These are phyloP conservation scores for Anser brachyrhynchus DNA, from an alignment of 2,113 vertebrate genomes.

Conservation along the genomic window DNA sequence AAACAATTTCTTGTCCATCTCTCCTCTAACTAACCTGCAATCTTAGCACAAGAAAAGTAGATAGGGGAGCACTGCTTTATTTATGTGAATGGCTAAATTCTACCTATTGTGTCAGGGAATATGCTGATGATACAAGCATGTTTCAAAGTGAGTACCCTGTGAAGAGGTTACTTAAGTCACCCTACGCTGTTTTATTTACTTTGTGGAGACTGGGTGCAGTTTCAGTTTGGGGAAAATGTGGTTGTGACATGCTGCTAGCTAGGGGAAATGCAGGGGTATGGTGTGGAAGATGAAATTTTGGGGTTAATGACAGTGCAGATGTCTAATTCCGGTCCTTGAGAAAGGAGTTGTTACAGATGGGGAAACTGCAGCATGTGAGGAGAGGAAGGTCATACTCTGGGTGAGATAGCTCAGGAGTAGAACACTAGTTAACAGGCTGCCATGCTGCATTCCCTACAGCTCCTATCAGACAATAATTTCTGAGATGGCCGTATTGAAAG, in stretches of 20 bases:
- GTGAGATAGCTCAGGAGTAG: neutral
- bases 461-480: neutral
- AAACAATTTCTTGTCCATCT: neutral
- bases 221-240: neutral
- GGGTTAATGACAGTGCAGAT: neutral
- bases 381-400: neutral
- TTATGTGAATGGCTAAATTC: neutral
- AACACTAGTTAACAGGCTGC: neutral
- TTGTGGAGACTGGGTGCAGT: neutral
- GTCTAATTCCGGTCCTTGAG: neutral
- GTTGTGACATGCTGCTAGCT: neutral
- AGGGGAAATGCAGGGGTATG: neutral
- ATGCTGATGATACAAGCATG: neutral
- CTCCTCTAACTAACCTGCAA: neutral
- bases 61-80: neutral
- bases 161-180: neutral
- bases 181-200: neutral
- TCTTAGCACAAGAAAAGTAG: neutral
- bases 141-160: neutral
- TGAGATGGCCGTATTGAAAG: neutral
- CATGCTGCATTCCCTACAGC: neutral
- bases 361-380: neutral
- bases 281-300: neutral
- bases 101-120: neutral
- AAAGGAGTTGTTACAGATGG: neutral